Evolutionary conservation across 2,888 invertebrate species (phyloP), one percentile per base, ranked within the genome.

Genomic region (Rhingia campestris): DNA sequence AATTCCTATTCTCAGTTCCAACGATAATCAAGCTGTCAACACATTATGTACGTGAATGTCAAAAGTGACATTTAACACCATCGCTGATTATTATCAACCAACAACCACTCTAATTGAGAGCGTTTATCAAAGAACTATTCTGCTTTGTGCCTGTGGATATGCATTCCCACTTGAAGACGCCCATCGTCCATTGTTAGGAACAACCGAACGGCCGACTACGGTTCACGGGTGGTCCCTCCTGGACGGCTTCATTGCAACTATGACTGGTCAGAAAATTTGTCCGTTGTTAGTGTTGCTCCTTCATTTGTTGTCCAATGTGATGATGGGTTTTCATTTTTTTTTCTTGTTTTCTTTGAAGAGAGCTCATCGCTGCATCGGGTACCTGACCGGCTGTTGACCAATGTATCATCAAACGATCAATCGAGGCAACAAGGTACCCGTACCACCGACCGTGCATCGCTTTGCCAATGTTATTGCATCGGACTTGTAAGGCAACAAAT

Each of bases 151-250:
- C 35, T 22, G 61, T 64, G 66, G 84, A 75, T 45, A 84, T 80
- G 70, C 63, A 84, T 84, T 74, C 74, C 84, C 80, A 84, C 84
- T 84, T 84, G 54, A 79, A 59, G 74, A 70, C 74, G 84, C 80
- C 84, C 84, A 80, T 84, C 59, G 66, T 58, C 82, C 43, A 74
- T 84, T 74, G 72, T 73, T 67, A 53, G n/a, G 12, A 51, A 75
- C 4, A 45, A n/a, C 49, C 58, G 54, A 61, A 61, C 14, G 49
- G 41, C 7, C 22, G 59, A 32, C 6, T 35, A 37, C 12, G 39
- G 47, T 47, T 61, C 63, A 82, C 79, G 82, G 82, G 82, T 82
- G 82, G 82, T 82, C 82, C 43, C 45, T 2, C 9, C 10, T 7
- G 56, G 77, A 51, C 47, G 72, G 72, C 49, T 82, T 82, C 82